Conservation (phyloP, 2,888 invertebrate species). For the Rhimphoctona megacephalus region DNA sequence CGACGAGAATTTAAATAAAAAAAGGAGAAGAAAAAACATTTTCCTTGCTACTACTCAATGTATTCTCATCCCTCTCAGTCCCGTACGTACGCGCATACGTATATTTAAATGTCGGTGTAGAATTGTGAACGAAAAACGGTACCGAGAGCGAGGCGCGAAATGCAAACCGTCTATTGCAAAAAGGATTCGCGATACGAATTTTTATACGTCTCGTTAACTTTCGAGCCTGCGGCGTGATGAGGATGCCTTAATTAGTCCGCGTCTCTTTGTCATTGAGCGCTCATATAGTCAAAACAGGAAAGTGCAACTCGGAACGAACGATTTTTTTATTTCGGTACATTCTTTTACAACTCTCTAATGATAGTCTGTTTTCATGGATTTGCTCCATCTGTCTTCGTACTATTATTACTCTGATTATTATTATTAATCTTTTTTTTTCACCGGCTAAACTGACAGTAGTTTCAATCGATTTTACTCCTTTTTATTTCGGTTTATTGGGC, state of each 20-base stretch:
- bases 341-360: background rate
- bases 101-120: background rate
- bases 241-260: constrained; percentile 44
- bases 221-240: constrained; percentile 39
- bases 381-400: background rate
- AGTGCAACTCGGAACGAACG: background rate
- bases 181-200: constrained; percentile 50
- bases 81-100: constrained; percentile 4
- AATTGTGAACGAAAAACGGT: constrained; percentile 3
- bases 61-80: constrained; percentile 6
- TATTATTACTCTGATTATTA: background rate
- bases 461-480: background rate
- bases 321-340: background rate
- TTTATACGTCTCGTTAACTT: constrained; percentile 62
- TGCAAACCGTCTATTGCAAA: background rate
- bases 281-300: background rate
- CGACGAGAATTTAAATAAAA: constrained; percentile 63
- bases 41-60: constrained; percentile 18
- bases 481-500: background rate
- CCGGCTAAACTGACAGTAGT: background rate
- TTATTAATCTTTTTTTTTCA: background rate
- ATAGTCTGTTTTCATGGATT: background rate
- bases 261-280: constrained; percentile 23
- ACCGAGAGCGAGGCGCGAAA: constrained; percentile 5
- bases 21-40: constrained; percentile 36